Percentiles rank a stretch among this genome's conserved stretches.
These are phyloP conservation scores for Cremastinae sp. DNA, from an alignment of 2,888 invertebrate species.

Conservation along the genomic window DNA sequence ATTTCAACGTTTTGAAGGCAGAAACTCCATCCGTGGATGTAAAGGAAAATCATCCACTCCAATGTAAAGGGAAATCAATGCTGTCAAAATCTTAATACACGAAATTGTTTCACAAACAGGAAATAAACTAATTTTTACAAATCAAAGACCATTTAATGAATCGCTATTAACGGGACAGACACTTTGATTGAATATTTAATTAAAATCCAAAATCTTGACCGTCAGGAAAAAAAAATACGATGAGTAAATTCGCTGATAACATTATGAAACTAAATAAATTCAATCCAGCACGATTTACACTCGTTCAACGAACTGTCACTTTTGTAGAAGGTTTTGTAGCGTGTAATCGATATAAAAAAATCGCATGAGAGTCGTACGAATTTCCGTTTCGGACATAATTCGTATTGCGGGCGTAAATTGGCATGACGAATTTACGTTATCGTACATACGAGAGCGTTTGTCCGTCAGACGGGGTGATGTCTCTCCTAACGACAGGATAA, in stretches of 20 bases:
- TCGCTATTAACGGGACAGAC: neutral
- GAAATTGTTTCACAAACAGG: too few relatives aligned
- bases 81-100: too few relatives aligned
- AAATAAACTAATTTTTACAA: neutral
- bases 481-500: constrained; percentile 53
- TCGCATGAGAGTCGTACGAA: constrained; percentile 37
- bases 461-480: constrained; percentile 37
- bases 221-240: neutral
- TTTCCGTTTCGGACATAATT: constrained; percentile 36
- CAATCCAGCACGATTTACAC: neutral
- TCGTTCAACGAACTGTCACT: neutral
- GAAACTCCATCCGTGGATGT: too few relatives aligned
- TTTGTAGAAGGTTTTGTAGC: neutral
- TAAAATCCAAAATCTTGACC: neutral
- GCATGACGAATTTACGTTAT: constrained; percentile 54
- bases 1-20: too few relatives aligned
- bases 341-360: constrained; percentile 5
- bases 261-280: neutral
- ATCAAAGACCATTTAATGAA: neutral
- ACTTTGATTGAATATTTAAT: neutral
- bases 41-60: too few relatives aligned
- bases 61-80: too few relatives aligned
- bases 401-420: constrained; percentile 42
- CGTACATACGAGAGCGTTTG: constrained; percentile 1
- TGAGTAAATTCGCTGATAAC: too few relatives aligned